These are phyloP conservation scores for Hoplodrina ambigua DNA, from an alignment of 2,888 invertebrate genomes.

Conservation along the genomic window DNA sequence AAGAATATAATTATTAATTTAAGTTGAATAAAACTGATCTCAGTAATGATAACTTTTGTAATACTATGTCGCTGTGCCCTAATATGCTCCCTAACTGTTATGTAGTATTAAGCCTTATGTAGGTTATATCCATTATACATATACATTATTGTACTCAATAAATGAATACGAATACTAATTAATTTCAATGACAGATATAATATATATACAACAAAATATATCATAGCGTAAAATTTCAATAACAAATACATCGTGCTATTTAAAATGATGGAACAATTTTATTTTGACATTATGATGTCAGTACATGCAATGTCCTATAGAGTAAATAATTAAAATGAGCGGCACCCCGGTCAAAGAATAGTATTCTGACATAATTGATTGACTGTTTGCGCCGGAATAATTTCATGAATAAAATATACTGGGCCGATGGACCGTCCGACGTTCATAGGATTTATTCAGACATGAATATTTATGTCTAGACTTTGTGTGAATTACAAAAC, in stretches of 20 bases:
- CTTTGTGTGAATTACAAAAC: constrained; percentile 28
- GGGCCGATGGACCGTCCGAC: constrained; percentile 36
- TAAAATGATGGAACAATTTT: not conserved
- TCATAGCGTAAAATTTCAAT: no score
- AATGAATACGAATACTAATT: no score
- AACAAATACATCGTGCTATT: not conserved
- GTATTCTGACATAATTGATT: constrained; percentile 38
- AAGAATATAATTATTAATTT: no score
- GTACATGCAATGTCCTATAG: not conserved
- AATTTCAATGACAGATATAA: no score
- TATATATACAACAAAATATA: no score
- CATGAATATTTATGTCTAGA: constrained; percentile 48
- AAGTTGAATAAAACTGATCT: no score
- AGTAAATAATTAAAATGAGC: constrained; percentile 28
- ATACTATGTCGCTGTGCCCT: no score
- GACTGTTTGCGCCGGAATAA: constrained; percentile 34
- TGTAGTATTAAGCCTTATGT: no score
- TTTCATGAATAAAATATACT: constrained; percentile 50
- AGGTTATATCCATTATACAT: no score
- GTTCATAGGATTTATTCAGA: constrained; percentile 34
- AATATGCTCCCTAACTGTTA: no score
- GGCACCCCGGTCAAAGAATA: not conserved
- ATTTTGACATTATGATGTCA: not conserved
- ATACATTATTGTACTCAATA: no score
- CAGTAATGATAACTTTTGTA: no score